These are phyloP conservation scores for Corydoras sp. DNA, from an alignment of 2,113 vertebrate species.

Conservation along the genomic window DNA sequence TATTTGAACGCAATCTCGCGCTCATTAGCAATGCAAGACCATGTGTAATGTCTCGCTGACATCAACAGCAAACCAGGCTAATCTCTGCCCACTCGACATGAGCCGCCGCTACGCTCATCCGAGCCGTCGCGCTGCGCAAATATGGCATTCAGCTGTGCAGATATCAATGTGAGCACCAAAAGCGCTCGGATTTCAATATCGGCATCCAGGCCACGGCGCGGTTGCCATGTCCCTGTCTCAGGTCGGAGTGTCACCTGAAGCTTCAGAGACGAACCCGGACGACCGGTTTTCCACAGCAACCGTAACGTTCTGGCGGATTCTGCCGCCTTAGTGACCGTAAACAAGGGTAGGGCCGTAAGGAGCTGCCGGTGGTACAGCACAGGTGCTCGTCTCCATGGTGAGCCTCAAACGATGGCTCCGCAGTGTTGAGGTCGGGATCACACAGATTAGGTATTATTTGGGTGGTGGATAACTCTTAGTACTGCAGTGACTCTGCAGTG, in stretches of 20 bases:
- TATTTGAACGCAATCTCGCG: too few species aligned
- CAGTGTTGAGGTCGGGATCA: too few species aligned
- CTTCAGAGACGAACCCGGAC: slow-evolving; percentile 31
- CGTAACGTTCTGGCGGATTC: slow-evolving; percentile 18
- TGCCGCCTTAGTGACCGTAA: slow-evolving; percentile 31
- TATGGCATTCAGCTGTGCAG: slow-evolving; percentile 14
- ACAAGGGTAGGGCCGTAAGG: slow-evolving; percentile 31
- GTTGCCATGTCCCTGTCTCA: slow-evolving; percentile 15
- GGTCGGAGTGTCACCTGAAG: slow-evolving; percentile 31
- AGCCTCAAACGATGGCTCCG: slow-evolving; percentile 5
- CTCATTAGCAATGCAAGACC: not conserved
- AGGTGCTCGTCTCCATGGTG: slow-evolving; percentile 32
- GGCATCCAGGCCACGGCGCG: slow-evolving; percentile 1
- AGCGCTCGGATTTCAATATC: slow-evolving; percentile 35
- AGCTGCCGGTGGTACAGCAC: slow-evolving; percentile 19
- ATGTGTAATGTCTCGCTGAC: too few species aligned
- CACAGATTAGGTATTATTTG: too few species aligned
- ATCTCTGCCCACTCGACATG: too few species aligned
- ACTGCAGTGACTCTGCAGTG: too few species aligned
- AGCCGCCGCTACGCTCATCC: not conserved
- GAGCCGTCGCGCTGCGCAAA: slow-evolving; percentile 9
- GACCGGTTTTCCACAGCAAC: slow-evolving; percentile 36
- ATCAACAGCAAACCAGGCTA: not conserved
- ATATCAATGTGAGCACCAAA: slow-evolving; percentile 29
- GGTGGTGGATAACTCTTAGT: too few species aligned